Evolutionary conservation across 1,140 invertebrate genomes (phyloP).

Genomic region (Bombus ignitus): DNA sequence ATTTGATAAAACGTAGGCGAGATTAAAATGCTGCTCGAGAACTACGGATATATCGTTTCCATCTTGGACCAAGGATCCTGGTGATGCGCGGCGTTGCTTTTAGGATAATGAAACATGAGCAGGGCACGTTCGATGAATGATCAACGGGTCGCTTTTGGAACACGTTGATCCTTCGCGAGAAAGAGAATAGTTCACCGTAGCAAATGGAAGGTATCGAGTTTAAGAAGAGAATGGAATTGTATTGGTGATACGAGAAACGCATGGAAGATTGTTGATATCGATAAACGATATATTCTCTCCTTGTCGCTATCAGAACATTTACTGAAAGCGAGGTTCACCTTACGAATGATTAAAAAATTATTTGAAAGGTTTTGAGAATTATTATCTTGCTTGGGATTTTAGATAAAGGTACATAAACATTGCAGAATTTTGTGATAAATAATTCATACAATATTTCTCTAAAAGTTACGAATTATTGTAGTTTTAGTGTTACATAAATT

Average conservation of each 20-base stretch:
- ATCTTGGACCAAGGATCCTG: background rate
- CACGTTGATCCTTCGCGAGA: no score
- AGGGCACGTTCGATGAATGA: constrained; percentile 27
- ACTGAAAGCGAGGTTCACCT: background rate
- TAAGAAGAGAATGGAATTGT: background rate
- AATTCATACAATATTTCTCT: no score
- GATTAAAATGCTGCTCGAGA: constrained; percentile 18
- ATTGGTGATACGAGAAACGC: no score
- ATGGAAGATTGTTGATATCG: background rate
- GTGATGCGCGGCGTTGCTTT: constrained; percentile 2
- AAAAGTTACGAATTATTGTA: no score
- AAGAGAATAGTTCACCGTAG: background rate
- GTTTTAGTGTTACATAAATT: no score
- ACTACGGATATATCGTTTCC: constrained; percentile 5
- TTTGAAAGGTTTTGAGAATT: background rate
- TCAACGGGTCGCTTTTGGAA: background rate
- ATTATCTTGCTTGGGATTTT: background rate
- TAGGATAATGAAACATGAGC: constrained; percentile 42
- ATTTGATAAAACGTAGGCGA: constrained; percentile 3
- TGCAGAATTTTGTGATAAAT: background rate
- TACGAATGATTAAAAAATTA: background rate
- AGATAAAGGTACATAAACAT: background rate
- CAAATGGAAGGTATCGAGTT: background rate
- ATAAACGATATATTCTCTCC: background rate
- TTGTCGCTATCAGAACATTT: background rate